Evolutionary conservation across 2,113 vertebrate species (phyloP), one percentile per base, ranked within the genome.

Genomic region (Cyanoramphus novaezelandiae): DNA sequence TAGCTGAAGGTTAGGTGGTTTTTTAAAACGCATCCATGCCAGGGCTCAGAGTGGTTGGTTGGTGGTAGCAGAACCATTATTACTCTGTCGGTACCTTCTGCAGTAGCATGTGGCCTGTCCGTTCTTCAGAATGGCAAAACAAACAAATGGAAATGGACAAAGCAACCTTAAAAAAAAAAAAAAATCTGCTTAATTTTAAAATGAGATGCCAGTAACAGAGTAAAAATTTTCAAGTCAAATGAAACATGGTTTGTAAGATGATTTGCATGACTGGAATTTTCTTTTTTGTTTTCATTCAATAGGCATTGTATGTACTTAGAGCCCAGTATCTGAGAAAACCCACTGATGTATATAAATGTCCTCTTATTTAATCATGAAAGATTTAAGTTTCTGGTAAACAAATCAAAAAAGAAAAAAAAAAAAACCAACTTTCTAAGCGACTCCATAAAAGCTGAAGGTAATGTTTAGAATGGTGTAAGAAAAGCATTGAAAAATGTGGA

Each of bases 181-280:
- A 59, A 15, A 59, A 13, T 71, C 93, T 81, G 96, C 96, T 86
- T 82, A 78, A 76, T 69, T 91, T 94, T 71, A 74, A 92, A 89
- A 90, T 64, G 43, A 70, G 79, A 96, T 91, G 91, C 95, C 92
- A 87, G 93, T 86, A 96, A 95, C 92, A 78, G 90, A 96, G 93
- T 92, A 74, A 92, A 92, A 96, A 85, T 64, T 97, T 96, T 97
- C 90, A 91, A 96, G 90, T 53, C 91, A 83, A 96, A 94, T 95
- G 90, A 74, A 79, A 97, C 94, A 55, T 94, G 97, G 97, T 94
- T 94, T 90, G 80, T 88, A 71, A 70, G 77, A 94, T 47, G 85
- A 95, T 94, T 95, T 98, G 98, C 98, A 98, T 98, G 98, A 96
- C 95, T 91, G 92, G 95, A 97, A 97, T 97, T 95, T 77, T 94